A percentile compares a stretch with the other conserved stretches of the same genome.
phyloP scores from a whole-genome alignment of 23 tunicate species.

The Botrylloides violaceus region DNA sequence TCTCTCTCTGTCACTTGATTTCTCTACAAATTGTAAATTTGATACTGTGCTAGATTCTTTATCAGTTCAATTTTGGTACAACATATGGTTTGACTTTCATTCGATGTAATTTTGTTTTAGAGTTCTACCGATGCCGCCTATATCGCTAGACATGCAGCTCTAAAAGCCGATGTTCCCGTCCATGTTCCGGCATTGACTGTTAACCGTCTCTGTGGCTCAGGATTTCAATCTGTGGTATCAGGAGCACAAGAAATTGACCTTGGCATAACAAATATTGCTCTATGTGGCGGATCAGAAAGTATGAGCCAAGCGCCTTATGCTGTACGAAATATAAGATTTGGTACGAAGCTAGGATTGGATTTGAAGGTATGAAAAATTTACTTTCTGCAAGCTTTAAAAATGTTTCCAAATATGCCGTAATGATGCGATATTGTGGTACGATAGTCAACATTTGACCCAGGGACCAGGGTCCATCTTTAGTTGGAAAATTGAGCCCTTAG shows the following conservation, averaged over 20 bases:
- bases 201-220: constrained; percentile 97
- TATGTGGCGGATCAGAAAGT: constrained; percentile 96
- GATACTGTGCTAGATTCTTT: too few relatives aligned
- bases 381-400: background rate
- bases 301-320: constrained; percentile 98
- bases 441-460: too few relatives aligned
- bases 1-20: too few relatives aligned
- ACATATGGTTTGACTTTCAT: too few relatives aligned
- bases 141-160: constrained; percentile 92
- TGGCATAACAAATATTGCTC: constrained; percentile 65
- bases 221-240: constrained; percentile 82
- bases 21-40: too few relatives aligned
- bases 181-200: constrained; percentile 88
- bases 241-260: constrained; percentile 90
- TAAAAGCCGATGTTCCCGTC: constrained; percentile 53
- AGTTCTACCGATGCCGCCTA: constrained; percentile 95
- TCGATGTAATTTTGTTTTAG: too few relatives aligned
- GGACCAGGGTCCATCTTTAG: too few relatives aligned
- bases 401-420: too few relatives aligned
- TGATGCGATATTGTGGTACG: too few relatives aligned
- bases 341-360: constrained; percentile 87
- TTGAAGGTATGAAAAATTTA: constrained; percentile 42
- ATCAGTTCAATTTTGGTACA: too few relatives aligned
- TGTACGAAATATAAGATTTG: constrained; percentile 70
- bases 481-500: too few relatives aligned